Conservation (phyloP, 2,797 vertebrate species). For the Enteromius radiatus region DNA sequence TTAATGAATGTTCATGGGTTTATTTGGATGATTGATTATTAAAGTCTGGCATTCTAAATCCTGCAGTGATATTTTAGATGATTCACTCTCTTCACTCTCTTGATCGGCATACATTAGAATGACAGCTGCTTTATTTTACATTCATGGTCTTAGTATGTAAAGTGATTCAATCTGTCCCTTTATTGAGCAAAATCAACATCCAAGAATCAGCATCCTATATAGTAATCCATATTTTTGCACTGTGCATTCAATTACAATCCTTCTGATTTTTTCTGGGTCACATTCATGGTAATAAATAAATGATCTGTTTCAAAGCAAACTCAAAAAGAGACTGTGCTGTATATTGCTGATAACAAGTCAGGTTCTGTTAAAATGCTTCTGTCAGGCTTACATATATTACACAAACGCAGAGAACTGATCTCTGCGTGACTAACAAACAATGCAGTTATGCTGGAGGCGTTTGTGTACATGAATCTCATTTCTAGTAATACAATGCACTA, state of each 20-base stretch:
- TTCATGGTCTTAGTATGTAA: background rate
- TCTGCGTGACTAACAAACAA: background rate
- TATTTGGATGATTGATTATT: background rate
- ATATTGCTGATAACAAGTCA: background rate
- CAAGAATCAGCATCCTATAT: background rate
- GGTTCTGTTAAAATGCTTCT: background rate
- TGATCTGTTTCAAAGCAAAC: background rate
- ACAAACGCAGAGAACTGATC: background rate
- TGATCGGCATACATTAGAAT: background rate
- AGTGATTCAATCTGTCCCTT: background rate
- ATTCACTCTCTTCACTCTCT: background rate
- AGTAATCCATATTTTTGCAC: background rate
- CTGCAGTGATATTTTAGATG: background rate
- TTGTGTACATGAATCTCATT: conserved; percentile 1
- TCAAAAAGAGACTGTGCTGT: background rate
- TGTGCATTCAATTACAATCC: background rate
- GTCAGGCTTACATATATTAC: background rate
- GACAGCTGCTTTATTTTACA: background rate
- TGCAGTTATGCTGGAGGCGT: background rate
- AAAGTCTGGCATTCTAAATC: background rate
- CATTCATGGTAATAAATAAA: background rate
- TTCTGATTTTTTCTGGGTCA: background rate
- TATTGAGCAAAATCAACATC: background rate
- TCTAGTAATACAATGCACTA: conserved; percentile 3
- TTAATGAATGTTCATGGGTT: background rate